Evolutionary conservation across 2,113 vertebrate species (phyloP).

Genomic region (Riparia riparia): DNA sequence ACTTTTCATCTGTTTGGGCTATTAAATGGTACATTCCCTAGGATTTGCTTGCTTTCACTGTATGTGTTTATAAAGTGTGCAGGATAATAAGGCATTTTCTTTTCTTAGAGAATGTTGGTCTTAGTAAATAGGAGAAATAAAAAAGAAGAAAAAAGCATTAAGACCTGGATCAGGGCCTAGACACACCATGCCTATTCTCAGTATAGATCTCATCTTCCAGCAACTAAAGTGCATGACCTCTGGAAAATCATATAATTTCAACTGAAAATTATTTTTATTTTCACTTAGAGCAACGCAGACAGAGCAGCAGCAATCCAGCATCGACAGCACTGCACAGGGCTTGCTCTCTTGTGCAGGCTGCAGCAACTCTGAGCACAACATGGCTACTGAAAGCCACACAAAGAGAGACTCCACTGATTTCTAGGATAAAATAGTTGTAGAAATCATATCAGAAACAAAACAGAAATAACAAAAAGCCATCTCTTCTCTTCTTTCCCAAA

Average conservation of each 20-base stretch:
- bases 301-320: not conserved
- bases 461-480: not conserved
- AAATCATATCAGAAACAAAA: not conserved
- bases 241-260: not conserved
- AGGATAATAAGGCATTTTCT: not conserved
- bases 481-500: not conserved
- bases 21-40: not conserved
- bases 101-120: not conserved
- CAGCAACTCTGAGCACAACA: constrained; percentile 13
- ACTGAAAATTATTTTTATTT: constrained; percentile 1
- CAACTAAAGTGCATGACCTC: not conserved
- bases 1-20: not conserved
- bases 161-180: not conserved
- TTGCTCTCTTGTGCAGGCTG: not conserved
- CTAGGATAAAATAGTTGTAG: not conserved
- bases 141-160: not conserved
- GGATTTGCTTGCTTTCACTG: not conserved
- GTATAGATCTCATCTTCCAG: not conserved
- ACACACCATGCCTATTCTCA: not conserved
- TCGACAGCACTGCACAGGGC: not conserved
- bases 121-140: not conserved
- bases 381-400: not conserved
- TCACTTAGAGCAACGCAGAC: not conserved
- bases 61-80: not conserved
- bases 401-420: not conserved